Conservation (phyloP, 2,113 vertebrate species). For the Colossoma macropomum region DNA sequence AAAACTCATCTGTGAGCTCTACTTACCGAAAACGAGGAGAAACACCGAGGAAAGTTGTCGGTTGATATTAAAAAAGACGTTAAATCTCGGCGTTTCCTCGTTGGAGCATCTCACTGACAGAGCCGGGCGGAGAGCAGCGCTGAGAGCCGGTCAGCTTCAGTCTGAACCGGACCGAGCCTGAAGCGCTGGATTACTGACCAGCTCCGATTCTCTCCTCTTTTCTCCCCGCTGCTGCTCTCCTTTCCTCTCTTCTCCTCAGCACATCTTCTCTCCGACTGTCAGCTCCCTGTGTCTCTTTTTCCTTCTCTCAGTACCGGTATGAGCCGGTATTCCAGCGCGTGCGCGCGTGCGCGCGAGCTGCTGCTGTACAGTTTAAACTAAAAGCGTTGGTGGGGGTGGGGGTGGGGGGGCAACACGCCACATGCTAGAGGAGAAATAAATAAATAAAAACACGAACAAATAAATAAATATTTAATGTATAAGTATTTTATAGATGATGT, state of each 20-base stretch:
- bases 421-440: background rate
- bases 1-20: background rate
- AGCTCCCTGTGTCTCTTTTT: background rate
- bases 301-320: conserved; percentile 68
- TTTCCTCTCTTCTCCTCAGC: background rate
- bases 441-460: background rate
- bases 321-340: conserved; percentile 72
- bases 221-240: background rate
- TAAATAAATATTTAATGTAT: too few relatives aligned
- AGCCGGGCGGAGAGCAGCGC: too few relatives aligned
- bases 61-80: too few relatives aligned
- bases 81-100: background rate
- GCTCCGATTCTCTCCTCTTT: background rate
- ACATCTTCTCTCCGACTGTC: background rate
- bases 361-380: background rate
- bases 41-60: background rate
- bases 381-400: background rate
- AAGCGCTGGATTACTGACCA: background rate
- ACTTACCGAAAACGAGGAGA: background rate
- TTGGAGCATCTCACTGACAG: background rate
- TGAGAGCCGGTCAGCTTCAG: background rate
- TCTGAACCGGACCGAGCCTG: background rate
- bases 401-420: too few relatives aligned
- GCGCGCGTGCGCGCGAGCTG: conserved; percentile 42
- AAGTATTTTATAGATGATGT: too few relatives aligned